Evolutionary conservation across 2,113 vertebrate genomes (phyloP), one percentile per base, ranked within the genome.

Genomic region (Peromyscus californicus): DNA sequence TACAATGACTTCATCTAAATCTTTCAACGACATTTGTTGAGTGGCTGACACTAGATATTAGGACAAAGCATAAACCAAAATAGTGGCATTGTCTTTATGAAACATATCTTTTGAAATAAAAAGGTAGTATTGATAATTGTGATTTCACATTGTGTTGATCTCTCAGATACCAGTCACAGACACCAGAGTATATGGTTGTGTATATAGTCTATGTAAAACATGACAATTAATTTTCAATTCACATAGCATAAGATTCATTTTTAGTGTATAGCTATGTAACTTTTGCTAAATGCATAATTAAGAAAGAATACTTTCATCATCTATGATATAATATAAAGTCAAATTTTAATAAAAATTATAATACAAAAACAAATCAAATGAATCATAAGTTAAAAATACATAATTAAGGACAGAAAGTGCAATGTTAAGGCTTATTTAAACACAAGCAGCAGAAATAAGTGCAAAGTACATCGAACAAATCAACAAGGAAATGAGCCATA

Each of bases 401-500:
- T 63, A 45, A 61, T 90, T 51, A 45, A 95, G 3, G 67, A 80
- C 67, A 12, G 8, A 57, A 95, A 80, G 22, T 70, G 1, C 59
- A 83, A 9, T 82, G 24, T 86, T 70, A 89, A 87, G n/a, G 3
- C 2, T 33, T 76, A 90, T 76, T 94, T 93, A 96, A 70, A 31
- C 90, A 80, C 7, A 90, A 72, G 33, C 78, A n/a, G 76, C 36
- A 88, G 48, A 92, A 78, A 76, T 90, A 16, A 45, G 0, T 96
- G 7, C 16, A 76, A 93, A 76, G 16, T 87, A 57, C 89, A 94
- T 57, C 45, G 91, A 91, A 89, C 22, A 85, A n/a, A 69, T 54
- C 42, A 90, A 90, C 26, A 48, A 85, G 33, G 51, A 93, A 69
- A 26, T 22, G 29, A 9, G 0, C 16, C 48, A 33, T 95, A 76